phyloP scores from a whole-genome alignment of 1,140 invertebrate genomes.

The Drosophila nasuta region DNA sequence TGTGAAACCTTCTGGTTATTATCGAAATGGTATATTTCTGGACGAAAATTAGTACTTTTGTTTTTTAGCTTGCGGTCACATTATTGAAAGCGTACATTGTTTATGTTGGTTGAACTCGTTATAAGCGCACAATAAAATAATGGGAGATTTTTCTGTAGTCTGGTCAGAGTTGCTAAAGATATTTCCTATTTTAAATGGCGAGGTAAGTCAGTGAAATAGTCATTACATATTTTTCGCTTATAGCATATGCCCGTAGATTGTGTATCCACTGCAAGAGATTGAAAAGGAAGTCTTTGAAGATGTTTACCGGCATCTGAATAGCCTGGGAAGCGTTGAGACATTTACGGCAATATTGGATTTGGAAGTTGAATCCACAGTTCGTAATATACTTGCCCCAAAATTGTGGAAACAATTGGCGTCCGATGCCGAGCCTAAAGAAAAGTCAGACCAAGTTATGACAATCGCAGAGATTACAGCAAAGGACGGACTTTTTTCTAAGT shows the following conservation, averaged over 20 bases:
- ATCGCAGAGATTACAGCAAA: conserved; percentile 45
- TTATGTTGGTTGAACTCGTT: background rate
- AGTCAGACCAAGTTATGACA: conserved; percentile 28
- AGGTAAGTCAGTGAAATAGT: conserved; percentile 32
- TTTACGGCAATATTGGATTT: conserved; percentile 58
- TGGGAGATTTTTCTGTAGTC: conserved; percentile 57
- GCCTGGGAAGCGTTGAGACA: conserved; percentile 51
- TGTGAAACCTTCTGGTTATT: no score
- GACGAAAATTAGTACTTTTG: background rate
- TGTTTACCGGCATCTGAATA: conserved; percentile 51
- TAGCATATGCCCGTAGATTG: conserved; percentile 18
- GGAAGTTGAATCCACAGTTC: conserved; percentile 62
- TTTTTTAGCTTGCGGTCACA: background rate
- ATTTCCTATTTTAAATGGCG: conserved; percentile 65
- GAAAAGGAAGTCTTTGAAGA: conserved; percentile 52
- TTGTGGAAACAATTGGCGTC: conserved; percentile 74
- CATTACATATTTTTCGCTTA: background rate
- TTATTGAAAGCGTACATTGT: background rate
- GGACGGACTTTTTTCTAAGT: conserved; percentile 57
- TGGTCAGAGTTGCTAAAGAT: conserved; percentile 64
- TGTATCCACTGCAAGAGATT: conserved; percentile 20
- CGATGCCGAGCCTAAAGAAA: conserved; percentile 15
- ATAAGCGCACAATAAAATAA: conserved; percentile 11
- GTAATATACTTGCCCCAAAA: conserved; percentile 65
- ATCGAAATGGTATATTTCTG: background rate